Base-by-base conservation (phyloP, 2,888 invertebrate genomes). In the Eupithecia exiguata region DNA sequence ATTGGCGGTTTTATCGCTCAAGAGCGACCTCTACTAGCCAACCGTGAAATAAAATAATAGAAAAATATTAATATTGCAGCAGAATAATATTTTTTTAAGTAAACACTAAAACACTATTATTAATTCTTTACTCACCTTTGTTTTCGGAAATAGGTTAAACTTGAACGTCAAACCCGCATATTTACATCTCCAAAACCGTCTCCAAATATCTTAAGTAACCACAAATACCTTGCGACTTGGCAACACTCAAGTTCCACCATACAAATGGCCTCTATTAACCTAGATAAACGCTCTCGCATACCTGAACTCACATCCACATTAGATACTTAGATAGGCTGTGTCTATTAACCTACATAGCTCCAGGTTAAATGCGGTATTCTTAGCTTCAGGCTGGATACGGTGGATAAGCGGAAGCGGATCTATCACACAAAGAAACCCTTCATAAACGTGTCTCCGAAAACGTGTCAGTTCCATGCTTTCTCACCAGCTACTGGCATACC, bases 261-360 rank as follows among this genome's bases (percentile, higher is more conserved):
- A 69, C 38, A 30, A 49, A 63, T 68, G 49, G 46, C 30, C 16
- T 69, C 63, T 70, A 68, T 70, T 74, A 74, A 74, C 74, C 71
- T 58, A 53, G 49, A 71, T 69, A 69, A 67, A 58, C 25, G 18
- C 21, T 38, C 40, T 21, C 40, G 66, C 21, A 66, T 66, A 43
- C 66, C 63, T 65, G 18, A 65, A 36, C 38, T 65, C 38, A 18
- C 63, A 65, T 65, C 40, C 21, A 66, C 66, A 66, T 66, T 36
- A 66, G 66, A 7, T 66, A 66, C 40, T 66, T 25, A 40, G 66
- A 65, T 65, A 65, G 38, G 63, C 35, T 38, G 63, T 36, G 38
- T 66, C 21, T 66, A 66, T 66, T 66, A 66, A 66, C 66, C 38
- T 66, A 66, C 38, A 66, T 40, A 40, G 61, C 21, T 38, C 18